phyloP scores from a whole-genome alignment of 2,888 invertebrate genomes.

The Himalopsyche kuldschensis region DNA sequence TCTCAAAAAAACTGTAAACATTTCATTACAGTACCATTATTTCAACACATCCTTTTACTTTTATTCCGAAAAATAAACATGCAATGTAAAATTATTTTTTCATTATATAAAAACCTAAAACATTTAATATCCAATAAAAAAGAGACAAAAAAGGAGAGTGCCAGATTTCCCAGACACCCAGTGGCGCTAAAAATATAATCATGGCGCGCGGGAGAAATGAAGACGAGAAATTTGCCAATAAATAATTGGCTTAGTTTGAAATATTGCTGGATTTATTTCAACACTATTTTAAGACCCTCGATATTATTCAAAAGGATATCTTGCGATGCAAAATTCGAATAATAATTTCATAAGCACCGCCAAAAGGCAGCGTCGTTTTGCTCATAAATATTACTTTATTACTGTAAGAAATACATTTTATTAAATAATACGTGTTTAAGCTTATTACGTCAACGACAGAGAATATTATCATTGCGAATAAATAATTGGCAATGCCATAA shows the following conservation, averaged over 20 bases:
- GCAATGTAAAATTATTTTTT: too few species aligned
- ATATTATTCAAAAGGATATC: slow-evolving; percentile 1
- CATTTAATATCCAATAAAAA: too few species aligned
- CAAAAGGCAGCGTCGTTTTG: neutral
- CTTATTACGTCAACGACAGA: neutral
- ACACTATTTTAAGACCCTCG: neutral
- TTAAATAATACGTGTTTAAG: neutral
- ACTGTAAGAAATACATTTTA: neutral
- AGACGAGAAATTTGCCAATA: slow-evolving; percentile 3
- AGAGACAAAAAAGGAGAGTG: too few species aligned
- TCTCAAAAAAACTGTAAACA: too few species aligned
- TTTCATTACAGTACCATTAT: too few species aligned
- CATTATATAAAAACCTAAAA: too few species aligned
- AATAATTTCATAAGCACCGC: neutral
- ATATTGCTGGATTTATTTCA: slow-evolving; percentile 16
- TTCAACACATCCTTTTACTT: too few species aligned
- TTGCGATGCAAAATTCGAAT: neutral
- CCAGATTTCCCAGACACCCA: neutral
- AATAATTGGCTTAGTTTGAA: slow-evolving; percentile 25
- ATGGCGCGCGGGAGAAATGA: neutral
- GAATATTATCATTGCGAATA: neutral
- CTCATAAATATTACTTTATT: neutral
- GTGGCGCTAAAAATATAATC: slow-evolving; percentile 10
- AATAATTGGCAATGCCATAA: too few species aligned
- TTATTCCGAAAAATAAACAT: too few species aligned